Base-by-base conservation (phyloP, 2,888 invertebrate species). In the Oligia strigilis region DNA sequence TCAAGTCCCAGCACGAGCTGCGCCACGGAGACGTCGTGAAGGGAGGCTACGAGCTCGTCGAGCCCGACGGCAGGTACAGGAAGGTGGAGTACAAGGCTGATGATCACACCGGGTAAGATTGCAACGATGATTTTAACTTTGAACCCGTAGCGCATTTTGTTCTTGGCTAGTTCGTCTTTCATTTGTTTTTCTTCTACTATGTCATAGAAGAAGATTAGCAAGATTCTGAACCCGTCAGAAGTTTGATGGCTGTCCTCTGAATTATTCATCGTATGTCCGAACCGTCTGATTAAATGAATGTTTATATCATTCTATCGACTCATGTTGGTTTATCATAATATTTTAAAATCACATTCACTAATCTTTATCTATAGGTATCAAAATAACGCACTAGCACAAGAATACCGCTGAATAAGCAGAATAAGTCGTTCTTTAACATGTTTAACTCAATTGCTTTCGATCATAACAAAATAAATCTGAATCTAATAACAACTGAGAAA, bases 51-150 rank as follows among this genome's bases (percentile, higher is more conserved):
- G 97, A 97, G 83, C 96, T 98, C 14, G 95, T 98, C 55, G 98
- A 98, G 90, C 97, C 98, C 19, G 98, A 98, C 89, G 98, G 98
- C 90, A 97, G 97, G 75, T 95, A 97, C 91, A 97, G 98, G 91
- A 98, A 97, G 90, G 98, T 98, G 49, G 97, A 98, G 89, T 98
- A 98, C 94, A 97, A 97, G 91, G 98, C 98, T 62, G 98, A 98
- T 88, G 97, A 97, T 87, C 97, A 96, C 87, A 95, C 96, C 23
- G 97, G 97, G 97, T 96, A 88, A 89, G 92, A 77, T 65, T 2
- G 0, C 36, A 11, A 23, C 23, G 11, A 72, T 49, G 17, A 29
- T 55, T 58, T 75, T 40, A n/a, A 6, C 11, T n/a, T 11, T 58
- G 14, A 55, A 55, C 14, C 17, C 9, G 5, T 36, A 9, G 3